Conservation (phyloP, 2,113 vertebrate species). For the Deroptyus accipitrinus region DNA sequence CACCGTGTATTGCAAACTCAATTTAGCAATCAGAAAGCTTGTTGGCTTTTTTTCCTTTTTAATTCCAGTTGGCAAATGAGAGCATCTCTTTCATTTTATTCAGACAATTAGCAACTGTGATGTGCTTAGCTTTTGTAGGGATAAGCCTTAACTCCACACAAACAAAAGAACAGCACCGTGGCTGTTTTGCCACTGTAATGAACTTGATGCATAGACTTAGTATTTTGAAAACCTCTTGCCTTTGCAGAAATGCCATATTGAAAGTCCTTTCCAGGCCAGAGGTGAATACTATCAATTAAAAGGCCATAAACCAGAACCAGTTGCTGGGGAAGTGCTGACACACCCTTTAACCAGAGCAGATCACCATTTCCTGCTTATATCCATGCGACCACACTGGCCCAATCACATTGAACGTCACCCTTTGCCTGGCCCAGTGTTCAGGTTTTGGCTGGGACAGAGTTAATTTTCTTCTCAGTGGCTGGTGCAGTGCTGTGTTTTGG, state of each 20-base stretch:
- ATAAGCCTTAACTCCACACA: constrained; percentile 7
- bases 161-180: constrained; percentile 50
- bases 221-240: neutral
- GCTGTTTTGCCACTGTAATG: constrained; percentile 31
- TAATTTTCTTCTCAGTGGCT: neutral
- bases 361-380: neutral
- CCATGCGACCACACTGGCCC: neutral
- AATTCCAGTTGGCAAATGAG: neutral
- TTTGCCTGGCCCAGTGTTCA: neutral
- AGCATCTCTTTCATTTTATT: neutral
- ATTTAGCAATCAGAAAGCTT: neutral
- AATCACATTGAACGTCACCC: neutral
- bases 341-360: neutral
- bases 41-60: neutral
- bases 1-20: accelerated
- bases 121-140: neutral
- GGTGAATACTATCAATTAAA: neutral
- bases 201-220: neutral
- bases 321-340: neutral
- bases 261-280: constrained; percentile 8
- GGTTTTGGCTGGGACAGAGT: neutral
- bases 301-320: neutral
- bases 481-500: neutral
- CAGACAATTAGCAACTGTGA: neutral
- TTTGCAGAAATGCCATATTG: constrained; percentile 15